Percentiles rank a stretch among this genome's conserved stretches.
Conservation (phyloP, 1,140 invertebrate genomes). For the Lysiphlebus fabarum region DNA sequence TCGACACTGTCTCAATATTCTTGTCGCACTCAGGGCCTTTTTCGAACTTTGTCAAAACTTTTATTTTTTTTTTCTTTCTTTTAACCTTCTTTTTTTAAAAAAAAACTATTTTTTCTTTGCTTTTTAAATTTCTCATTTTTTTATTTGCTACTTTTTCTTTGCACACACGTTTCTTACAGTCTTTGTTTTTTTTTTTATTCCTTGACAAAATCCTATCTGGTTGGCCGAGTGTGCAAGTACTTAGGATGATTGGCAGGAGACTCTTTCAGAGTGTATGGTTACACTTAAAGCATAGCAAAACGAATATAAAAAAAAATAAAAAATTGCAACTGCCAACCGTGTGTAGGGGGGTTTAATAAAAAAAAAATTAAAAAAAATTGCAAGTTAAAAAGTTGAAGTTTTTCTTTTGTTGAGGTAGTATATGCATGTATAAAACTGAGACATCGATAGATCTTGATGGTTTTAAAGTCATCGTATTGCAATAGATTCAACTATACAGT, state of each 20-base stretch:
- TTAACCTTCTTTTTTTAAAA: neutral
- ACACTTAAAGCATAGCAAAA: constrained; percentile 31
- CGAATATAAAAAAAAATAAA: too few species aligned
- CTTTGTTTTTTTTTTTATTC: constrained; percentile 1
- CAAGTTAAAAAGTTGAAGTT: too few species aligned
- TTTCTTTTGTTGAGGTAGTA: too few species aligned
- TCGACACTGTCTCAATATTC: constrained; percentile 25
- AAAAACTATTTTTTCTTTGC: constrained; percentile 18
- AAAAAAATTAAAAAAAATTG: too few species aligned
- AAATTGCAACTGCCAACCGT: too few species aligned
- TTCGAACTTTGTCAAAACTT: constrained; percentile 10
- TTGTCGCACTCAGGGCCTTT: constrained; percentile 21
- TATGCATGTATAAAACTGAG: neutral
- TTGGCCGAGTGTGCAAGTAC: constrained; percentile 29
- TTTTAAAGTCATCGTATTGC: constrained; percentile 1
- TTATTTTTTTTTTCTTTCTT: constrained; percentile 6
- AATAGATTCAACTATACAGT: constrained; percentile 13
- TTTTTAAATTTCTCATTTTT: neutral
- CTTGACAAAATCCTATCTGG: constrained; percentile 16
- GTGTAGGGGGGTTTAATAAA: too few species aligned
- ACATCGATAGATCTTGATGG: neutral
- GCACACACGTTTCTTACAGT: neutral
- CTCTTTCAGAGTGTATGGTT: constrained; percentile 9
- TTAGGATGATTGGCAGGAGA: constrained; percentile 43
- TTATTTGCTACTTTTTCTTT: constrained; percentile 2